Conservation (phyloP, 1,140 invertebrate genomes). For the Scaptomyza hsui region DNA sequence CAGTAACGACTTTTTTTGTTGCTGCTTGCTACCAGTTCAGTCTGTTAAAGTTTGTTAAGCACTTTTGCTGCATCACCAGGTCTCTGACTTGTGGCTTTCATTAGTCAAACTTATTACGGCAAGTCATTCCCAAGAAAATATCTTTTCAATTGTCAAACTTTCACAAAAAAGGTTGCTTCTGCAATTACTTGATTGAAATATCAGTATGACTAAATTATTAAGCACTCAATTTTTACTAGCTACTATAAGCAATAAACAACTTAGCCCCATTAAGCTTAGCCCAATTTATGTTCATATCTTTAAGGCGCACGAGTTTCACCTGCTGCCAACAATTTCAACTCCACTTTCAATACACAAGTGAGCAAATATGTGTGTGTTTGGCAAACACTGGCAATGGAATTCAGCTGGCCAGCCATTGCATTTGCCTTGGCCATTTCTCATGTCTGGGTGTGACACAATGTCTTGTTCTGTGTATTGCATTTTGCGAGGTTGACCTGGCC, state of each 20-base stretch:
- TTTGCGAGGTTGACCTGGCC: conserved; percentile 19
- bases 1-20: conserved; percentile 45
- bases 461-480: conserved; percentile 25
- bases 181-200: not conserved
- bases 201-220: not conserved
- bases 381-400: conserved; percentile 50
- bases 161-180: not conserved
- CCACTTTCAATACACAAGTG: not conserved
- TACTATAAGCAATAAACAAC: conserved; percentile 1
- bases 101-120: conserved; percentile 8
- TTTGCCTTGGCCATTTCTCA: not conserved
- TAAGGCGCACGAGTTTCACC: conserved; percentile 4
- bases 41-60: conserved; percentile 49
- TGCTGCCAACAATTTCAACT: conserved; percentile 6
- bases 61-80: conserved; percentile 49
- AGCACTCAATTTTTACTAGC: conserved; percentile 2
- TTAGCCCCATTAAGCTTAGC: not conserved
- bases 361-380: conserved; percentile 13
- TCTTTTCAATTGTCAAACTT: conserved; percentile 1
- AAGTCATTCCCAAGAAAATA: conserved; percentile 12
- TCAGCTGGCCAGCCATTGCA: conserved; percentile 33
- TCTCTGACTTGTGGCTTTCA: conserved; percentile 1
- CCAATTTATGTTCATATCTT: conserved; percentile 5
- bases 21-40: conserved; percentile 12
- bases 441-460: conserved; percentile 9